Evolutionary conservation across 2,797 vertebrate genomes (phyloP), one percentile per base, ranked within the genome.

Genomic region (Gallirallus australis): DNA sequence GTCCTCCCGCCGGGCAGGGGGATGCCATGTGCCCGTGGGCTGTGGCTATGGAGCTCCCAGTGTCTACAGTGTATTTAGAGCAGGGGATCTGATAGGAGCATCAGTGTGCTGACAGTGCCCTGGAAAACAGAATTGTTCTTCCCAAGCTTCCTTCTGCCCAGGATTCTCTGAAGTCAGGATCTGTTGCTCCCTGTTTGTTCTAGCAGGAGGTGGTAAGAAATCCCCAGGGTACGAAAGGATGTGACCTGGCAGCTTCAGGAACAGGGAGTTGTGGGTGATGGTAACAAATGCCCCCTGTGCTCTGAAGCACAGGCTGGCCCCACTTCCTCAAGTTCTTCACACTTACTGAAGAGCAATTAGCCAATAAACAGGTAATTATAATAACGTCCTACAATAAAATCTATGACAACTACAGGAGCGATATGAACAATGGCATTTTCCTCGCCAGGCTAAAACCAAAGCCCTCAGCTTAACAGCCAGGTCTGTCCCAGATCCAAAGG

Each of bases 1-100:
- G 6, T 8, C 45, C 69, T 20, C 37, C 11, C 2, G 2, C 40
- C 1, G 3, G 68, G 11, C 2, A 1, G 28, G 33, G 16, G 45
- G 24, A 50, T 3, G 7, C 65, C 5, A 15, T 0, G 15, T 52
- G 63, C 39, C 47, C 15, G 1, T 2, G 37, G 12, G 12, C 12
- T 14, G 37, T 21, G 0, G 7, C 47, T 48, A 6, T 33, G 11
- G 5, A 52, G 37, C 59, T 20, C 5, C 5, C 15, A 14, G 45
- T 25, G 66, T 40, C 60, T 2, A 11, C 8, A 1, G 24, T 27
- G 30, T 14, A 7, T 9, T 24, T 2, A 14, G 50, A 35, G 35
- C 1, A 30, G 11, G 19, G 53, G 28, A 5, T 39, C 20, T 9
- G 45, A 12, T 0, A 35, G 42, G 39, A 31, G 21, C 42, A 13